Percentiles rank a stretch among this genome's conserved stretches.
Evolutionary conservation across 2,797 vertebrate genomes (phyloP).

Genomic region (Lacerta bilineata): DNA sequence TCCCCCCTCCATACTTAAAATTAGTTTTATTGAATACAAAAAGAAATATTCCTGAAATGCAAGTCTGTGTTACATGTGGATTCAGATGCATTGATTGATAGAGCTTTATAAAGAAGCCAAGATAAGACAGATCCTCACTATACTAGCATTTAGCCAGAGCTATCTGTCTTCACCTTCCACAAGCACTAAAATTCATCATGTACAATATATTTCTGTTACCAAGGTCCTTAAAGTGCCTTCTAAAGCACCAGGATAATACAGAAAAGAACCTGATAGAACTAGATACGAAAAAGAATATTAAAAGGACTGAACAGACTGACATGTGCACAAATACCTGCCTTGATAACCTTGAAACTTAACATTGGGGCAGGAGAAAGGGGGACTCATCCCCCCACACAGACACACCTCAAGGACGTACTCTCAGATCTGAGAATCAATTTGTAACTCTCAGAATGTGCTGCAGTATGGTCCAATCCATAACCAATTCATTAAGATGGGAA

Average conservation of each 20-base stretch:
- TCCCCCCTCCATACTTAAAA: background rate
- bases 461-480: background rate
- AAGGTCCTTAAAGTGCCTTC: constrained; percentile 29
- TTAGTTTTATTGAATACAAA: background rate
- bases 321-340: background rate
- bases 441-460: background rate
- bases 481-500: background rate
- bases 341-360: constrained; percentile 17
- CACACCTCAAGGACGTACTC: background rate
- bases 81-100: constrained; percentile 30
- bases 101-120: constrained; percentile 49
- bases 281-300: background rate
- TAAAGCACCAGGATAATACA: constrained; percentile 28
- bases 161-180: constrained; percentile 42
- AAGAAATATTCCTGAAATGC: background rate
- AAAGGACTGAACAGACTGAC: fast-evolving
- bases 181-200: constrained; percentile 50
- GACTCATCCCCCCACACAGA: fast-evolving
- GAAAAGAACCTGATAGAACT: constrained; percentile 5
- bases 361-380: background rate
- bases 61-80: background rate
- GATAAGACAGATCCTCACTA: constrained; percentile 41
- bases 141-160: constrained; percentile 30
- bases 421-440: constrained; percentile 4
- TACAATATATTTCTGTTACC: constrained; percentile 42